Base-by-base conservation (phyloP, 2,888 invertebrate species). In the Drosophila nigritarsus region DNA sequence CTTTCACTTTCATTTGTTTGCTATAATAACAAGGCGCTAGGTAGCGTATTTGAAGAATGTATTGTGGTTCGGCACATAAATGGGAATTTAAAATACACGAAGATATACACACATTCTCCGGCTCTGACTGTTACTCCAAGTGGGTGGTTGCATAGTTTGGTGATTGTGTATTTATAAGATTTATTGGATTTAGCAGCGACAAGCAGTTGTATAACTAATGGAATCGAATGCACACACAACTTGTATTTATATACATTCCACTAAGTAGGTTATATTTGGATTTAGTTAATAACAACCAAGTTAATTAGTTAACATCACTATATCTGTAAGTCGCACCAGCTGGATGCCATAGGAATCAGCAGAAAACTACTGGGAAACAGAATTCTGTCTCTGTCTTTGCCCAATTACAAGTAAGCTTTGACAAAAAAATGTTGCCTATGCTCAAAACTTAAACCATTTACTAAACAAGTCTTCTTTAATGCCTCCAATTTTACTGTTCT, bases 1-100 rank as follows among this genome's bases (percentile, higher is more conserved):
- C 89, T 89, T 89, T 87, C 89, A 87, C 87, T 87, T 89, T 87
- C 89, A 85, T 89, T 89, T 87, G 89, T 87, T 87, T 87, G 87
- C 89, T 83, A 76, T 74, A 83, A 89, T 83, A 87, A 87, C 85
- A 87, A 81, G 82, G 72, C 84, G 71, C 70, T 78, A 89, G 85
- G 85, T 86, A 77, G 79, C 71, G 65, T 72, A 86, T 84, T 87
- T 74, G 88, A 83, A 78, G 83, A 86, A 86, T 86, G 81, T 80
- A 83, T 79, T 85, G 83, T 77, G 73, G 86, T 66, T 76, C 69
- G 50, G 66, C 62, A 76, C 69, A 83, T 75, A 85, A 82, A 85
- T 80, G 81, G 59, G 78, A 83, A 83, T 85, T 78, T 74, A 56
- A 82, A 78, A 74, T 67, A 76, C 67, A 67, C 48, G 24, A 24